Evolutionary conservation across 2,113 vertebrate species (phyloP), one percentile per base, ranked within the genome.

Genomic region (Lepisosteus oculatus): DNA sequence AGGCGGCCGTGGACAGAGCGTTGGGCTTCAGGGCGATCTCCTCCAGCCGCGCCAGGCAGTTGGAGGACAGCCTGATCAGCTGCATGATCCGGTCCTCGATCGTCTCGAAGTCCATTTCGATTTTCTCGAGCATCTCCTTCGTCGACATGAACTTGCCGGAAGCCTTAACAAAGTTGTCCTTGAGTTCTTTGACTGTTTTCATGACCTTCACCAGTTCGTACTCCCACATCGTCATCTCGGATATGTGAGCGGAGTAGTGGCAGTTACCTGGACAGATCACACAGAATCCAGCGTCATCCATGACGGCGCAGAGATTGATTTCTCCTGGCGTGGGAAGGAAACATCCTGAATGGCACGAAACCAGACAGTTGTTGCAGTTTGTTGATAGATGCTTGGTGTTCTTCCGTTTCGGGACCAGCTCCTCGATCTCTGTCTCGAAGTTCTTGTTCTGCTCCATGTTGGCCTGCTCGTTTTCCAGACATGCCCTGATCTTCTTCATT

Each of bases 11-110:
- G 4, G 77, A 78, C 11, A 83, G 69, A 15, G 79, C 68, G 29
- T 72, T 81, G 55, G 77, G 65, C 2, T 76, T 79, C 17, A 83
- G 55, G 9, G 79, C 81, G 45, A 81, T 79, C 56, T 81, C 70
- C 43, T 81, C 74, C 61, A 81, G 67, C 61, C 68, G 67, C 43
- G 42, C 43, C 3, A 83, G 13, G 55, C 81, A 74, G 15, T 74
- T 57, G 6, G 75, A 76, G 6, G 75, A 78, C 54, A 68, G 0
- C 54, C 43, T 71, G 13, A 83, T 70, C 54, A 81, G 14, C 3
- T 74, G 6, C 66, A 12, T 61, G 42, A 79, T 43, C 3, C 41
- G 61, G 3, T 63, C 17, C 11, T 74, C 6, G 56, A 79, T 77
- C 3, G 0, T 3, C 4, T 51, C 0, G 3, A 77, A 54, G 3